These are phyloP conservation scores for Bursaphelenchus mucronatus DNA, from an alignment of 1,140 invertebrate species.

Conservation along the genomic window DNA sequence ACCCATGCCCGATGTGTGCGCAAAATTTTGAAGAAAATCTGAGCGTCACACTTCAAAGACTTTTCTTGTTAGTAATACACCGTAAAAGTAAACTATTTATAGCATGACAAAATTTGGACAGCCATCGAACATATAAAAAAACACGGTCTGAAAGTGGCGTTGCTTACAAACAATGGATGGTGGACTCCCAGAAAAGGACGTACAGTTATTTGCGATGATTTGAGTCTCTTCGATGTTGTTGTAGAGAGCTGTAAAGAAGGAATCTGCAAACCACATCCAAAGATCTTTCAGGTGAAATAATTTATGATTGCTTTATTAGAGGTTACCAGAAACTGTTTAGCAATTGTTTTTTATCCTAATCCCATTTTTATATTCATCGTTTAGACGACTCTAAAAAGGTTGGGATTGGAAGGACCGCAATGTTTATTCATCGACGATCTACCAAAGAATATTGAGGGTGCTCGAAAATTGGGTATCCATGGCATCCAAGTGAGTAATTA, in stretches of 20 bases:
- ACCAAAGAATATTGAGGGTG: slow-evolving; percentile 26
- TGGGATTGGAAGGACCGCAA: slow-evolving; percentile 28
- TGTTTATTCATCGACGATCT: slow-evolving; percentile 32
- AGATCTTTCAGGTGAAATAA: slow-evolving; percentile 20
- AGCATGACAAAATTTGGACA: slow-evolving; percentile 19
- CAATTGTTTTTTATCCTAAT: too few relatives aligned
- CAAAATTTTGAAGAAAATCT: too few relatives aligned
- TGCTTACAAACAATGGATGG: slow-evolving; percentile 29
- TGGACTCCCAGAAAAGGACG: slow-evolving; percentile 3
- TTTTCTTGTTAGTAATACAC: too few relatives aligned
- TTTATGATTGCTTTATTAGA: too few relatives aligned
- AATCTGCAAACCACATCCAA: slow-evolving; percentile 19
- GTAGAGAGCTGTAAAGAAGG: slow-evolving; percentile 27
- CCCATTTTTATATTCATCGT: not conserved
- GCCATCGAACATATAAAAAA: slow-evolving; percentile 21
- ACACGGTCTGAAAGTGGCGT: slow-evolving; percentile 21
- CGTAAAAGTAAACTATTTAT: too few relatives aligned
- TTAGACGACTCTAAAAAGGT: slow-evolving; percentile 30
- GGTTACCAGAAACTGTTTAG: too few relatives aligned
- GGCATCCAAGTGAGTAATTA: slow-evolving; percentile 14
- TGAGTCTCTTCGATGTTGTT: slow-evolving; percentile 17
- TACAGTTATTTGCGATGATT: slow-evolving; percentile 14
- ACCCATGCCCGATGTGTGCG: too few relatives aligned
- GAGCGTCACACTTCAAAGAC: too few relatives aligned
- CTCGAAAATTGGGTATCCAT: slow-evolving; percentile 22